phyloP scores from a whole-genome alignment of 1,140 invertebrate genomes.

The Papilio glaucus region DNA sequence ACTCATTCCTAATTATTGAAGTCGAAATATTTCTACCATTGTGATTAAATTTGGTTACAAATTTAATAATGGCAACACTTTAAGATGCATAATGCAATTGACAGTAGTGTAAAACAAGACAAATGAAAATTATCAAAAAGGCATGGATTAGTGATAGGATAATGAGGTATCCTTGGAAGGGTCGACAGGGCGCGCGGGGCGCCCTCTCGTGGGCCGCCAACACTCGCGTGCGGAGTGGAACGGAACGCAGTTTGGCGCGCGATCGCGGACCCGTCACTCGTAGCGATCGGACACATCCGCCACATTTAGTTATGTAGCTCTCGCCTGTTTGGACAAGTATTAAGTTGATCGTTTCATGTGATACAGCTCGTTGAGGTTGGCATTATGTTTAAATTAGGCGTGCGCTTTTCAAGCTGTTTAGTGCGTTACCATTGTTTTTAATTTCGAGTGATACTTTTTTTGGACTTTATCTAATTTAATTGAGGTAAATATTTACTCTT shows the following conservation, averaged over 20 bases:
- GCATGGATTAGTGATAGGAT: constrained; percentile 78
- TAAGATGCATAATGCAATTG: constrained; percentile 23
- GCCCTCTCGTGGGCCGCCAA: constrained; percentile 65
- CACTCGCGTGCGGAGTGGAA: constrained; percentile 57
- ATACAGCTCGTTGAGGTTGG: constrained; percentile 73
- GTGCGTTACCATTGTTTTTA: constrained; percentile 59
- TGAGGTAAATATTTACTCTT: constrained; percentile 60
- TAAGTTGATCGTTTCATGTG: constrained; percentile 81
- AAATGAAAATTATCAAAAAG: constrained; percentile 78
- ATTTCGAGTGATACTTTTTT: constrained; percentile 58
- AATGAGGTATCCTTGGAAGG: constrained; percentile 80
- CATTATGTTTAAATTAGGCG: constrained; percentile 80
- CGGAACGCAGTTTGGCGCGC: constrained; percentile 76
- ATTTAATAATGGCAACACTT: background rate
- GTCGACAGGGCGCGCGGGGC: constrained; percentile 62
- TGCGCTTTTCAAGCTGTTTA: constrained; percentile 73
- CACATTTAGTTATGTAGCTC: constrained; percentile 58
- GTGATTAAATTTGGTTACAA: background rate
- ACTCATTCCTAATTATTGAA: no score
- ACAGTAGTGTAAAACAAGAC: constrained; percentile 48
- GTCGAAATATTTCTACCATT: no score
- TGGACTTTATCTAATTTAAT: constrained; percentile 57
- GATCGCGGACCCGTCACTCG: constrained; percentile 59
- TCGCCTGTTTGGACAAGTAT: constrained; percentile 78
- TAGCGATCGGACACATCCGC: constrained; percentile 37